Conservation (phyloP, 2,888 invertebrate genomes). For the Charanyca ferruginea region DNA sequence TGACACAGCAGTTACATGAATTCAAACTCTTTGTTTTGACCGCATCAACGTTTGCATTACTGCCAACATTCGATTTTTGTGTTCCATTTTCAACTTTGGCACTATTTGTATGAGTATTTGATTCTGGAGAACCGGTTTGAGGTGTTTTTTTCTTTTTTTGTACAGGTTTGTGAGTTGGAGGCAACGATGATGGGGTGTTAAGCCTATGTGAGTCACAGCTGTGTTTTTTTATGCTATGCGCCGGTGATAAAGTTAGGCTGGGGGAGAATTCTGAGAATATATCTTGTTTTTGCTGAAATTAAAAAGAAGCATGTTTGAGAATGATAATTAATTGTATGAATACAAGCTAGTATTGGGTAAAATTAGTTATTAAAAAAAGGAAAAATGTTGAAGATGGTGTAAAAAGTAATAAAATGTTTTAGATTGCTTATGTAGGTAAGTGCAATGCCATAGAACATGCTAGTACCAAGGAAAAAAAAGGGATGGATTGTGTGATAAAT, state of each 20-base stretch:
- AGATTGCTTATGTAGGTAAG: too few species aligned
- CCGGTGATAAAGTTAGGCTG: constrained; percentile 70
- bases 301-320: constrained; percentile 1
- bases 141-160: constrained; percentile 53
- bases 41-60: constrained; percentile 3
- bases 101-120: constrained; percentile 6
- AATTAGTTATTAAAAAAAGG: background rate
- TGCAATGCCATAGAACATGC: too few species aligned
- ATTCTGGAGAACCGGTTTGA: background rate
- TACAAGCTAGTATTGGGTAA: background rate
- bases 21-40: constrained; percentile 34
- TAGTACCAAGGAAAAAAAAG: too few species aligned
- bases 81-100: constrained; percentile 46
- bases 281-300: constrained; percentile 85
- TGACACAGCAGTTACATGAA: constrained; percentile 74
- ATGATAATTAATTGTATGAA: background rate
- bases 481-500: too few species aligned
- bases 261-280: constrained; percentile 81
- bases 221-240: constrained; percentile 73
- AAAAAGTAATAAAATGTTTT: too few species aligned
- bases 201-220: constrained; percentile 68
- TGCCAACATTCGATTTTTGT: constrained; percentile 23
- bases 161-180: constrained; percentile 35
- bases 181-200: constrained; percentile 57
- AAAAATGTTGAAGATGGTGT: too few species aligned